Evolutionary conservation across 2,797 vertebrate genomes (phyloP).

Genomic region (Pelobates cultripes): DNA sequence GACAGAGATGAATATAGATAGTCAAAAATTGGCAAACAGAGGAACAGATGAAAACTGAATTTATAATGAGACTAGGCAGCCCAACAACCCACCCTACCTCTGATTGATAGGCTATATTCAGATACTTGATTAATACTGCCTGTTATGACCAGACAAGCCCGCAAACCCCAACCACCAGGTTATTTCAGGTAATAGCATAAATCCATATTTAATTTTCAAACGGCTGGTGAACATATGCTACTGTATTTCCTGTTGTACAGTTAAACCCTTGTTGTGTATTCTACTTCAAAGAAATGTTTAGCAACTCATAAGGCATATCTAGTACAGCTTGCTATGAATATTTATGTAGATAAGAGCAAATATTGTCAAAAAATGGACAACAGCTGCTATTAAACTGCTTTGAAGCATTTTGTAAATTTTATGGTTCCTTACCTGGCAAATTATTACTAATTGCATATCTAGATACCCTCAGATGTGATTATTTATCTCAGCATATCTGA

Average conservation of each 20-base stretch:
- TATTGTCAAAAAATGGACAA: slow-evolving; percentile 27
- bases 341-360: slow-evolving; percentile 13
- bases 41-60: too few relatives aligned
- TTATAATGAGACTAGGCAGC: too few relatives aligned
- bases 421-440: slow-evolving; percentile 6
- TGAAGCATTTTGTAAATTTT: slow-evolving; percentile 5
- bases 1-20: too few relatives aligned
- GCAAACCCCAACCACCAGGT: too few relatives aligned
- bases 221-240: slow-evolving; percentile 8
- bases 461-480: not conserved
- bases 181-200: not conserved
- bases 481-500: not conserved
- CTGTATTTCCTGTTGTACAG: slow-evolving; percentile 2
- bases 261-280: not conserved
- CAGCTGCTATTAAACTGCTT: slow-evolving; percentile 9
- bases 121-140: too few relatives aligned
- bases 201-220: not conserved
- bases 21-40: too few relatives aligned
- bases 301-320: not conserved
- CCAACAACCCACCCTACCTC: too few relatives aligned
- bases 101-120: too few relatives aligned
- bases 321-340: slow-evolving; percentile 30
- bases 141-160: too few relatives aligned
- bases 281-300: slow-evolving; percentile 24
- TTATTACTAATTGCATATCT: not conserved